A percentile compares a stretch with the other conserved stretches of the same genome.
These are phyloP conservation scores for Tinea semifulvella DNA, from an alignment of 2,888 invertebrate genomes.

Conservation along the genomic window DNA sequence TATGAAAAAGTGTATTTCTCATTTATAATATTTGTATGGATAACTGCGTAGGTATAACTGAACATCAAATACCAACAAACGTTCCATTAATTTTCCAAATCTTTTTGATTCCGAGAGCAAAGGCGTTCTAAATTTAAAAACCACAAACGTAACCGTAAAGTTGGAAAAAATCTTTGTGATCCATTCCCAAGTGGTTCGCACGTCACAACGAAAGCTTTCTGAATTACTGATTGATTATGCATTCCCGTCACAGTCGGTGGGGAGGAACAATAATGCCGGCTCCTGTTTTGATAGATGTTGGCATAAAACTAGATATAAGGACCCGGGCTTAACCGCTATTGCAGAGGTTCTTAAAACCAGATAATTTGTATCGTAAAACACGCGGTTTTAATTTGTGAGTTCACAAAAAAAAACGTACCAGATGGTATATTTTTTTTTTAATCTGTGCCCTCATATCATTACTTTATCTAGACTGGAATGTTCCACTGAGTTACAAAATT, in stretches of 20 bases:
- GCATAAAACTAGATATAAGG: no score
- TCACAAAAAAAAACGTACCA: no score
- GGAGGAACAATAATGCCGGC: constrained; percentile 2
- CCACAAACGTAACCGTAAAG: constrained; percentile 17
- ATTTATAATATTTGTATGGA: no score
- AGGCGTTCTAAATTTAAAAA: constrained; percentile 40
- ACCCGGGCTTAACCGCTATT: no score
- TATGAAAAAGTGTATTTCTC: no score
- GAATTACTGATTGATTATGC: constrained; percentile 64
- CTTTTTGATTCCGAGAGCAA: constrained; percentile 31
- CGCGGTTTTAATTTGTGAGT: no score
- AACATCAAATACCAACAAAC: constrained; percentile 4
- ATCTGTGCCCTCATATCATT: no score
- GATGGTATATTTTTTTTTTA: no score
- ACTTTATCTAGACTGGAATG: no score
- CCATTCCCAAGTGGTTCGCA: constrained; percentile 8
- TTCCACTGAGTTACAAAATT: no score
- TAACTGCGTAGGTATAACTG: background rate
- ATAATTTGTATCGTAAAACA: no score
- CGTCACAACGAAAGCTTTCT: constrained; percentile 29
- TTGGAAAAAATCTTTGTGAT: constrained; percentile 36
- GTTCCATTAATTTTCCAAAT: constrained; percentile 9
- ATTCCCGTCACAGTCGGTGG: constrained; percentile 42
- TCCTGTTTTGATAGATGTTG: constrained; percentile 10
- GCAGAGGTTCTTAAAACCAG: no score